Conservation (phyloP, 2,113 vertebrate species). For the Sceloporus undulatus region DNA sequence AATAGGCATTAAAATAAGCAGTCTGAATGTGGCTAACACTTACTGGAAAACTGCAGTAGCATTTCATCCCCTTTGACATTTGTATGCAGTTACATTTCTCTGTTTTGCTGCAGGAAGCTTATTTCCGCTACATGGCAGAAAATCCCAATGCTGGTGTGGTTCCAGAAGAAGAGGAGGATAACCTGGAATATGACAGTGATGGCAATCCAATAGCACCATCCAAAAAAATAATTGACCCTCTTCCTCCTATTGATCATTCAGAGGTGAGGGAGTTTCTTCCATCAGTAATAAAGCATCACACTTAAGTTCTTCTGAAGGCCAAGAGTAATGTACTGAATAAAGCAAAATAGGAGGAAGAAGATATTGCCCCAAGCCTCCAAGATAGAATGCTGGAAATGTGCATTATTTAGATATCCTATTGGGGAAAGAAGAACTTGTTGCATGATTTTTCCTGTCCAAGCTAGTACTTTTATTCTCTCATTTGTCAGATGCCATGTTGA, state of each 20-base stretch:
- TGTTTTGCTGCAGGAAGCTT: slow-evolving; percentile 96
- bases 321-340: background rate
- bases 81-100: slow-evolving; percentile 68
- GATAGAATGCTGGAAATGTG: background rate
- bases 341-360: background rate
- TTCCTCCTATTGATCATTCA: slow-evolving; percentile 95
- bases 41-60: background rate
- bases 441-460: background rate
- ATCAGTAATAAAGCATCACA: background rate
- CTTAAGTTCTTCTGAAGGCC: background rate
- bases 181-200: slow-evolving; percentile 97
- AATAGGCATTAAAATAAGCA: slow-evolving; percentile 63
- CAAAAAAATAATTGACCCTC: slow-evolving; percentile 95
- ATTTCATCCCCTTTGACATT: background rate
- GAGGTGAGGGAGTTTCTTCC: slow-evolving; percentile 81
- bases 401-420: background rate
- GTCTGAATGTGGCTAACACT: slow-evolving; percentile 30
- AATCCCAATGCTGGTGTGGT: slow-evolving; percentile 96
- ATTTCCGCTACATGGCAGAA: slow-evolving; percentile 99
- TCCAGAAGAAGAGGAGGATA: slow-evolving; percentile 95
- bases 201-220: slow-evolving; percentile 93
- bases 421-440: background rate
- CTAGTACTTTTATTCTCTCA: background rate
- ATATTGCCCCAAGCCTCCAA: background rate
- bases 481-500: background rate